Base-by-base conservation (phyloP, 1,140 invertebrate species). In the Plutomurus gul region DNA sequence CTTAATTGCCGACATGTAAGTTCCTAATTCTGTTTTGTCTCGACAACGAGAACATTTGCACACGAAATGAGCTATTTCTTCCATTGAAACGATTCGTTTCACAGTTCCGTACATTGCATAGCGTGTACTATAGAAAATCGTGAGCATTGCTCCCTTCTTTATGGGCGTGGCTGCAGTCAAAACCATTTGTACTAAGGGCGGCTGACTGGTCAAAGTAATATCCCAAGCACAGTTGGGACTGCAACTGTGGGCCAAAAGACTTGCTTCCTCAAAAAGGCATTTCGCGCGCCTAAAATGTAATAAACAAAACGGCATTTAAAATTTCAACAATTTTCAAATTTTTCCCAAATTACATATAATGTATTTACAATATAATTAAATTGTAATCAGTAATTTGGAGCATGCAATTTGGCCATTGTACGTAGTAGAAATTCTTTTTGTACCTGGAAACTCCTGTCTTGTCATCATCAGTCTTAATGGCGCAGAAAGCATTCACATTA, bases 11-110 rank as follows among this genome's bases (percentile, higher is more conserved):
- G 92, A 93, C 77, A 93, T 85, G 84, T 92, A 87, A 0, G 92
- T 91, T 0, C 89, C 90, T 65, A 91, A 84, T 85, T 94, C 93
- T 0, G 90, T 90, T 1, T 89, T 87, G 87, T 94, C 93, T 4
- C 82, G 73, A 81, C 93, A 94, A 8, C 92, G 85, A 0, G 81
- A 79, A 82, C 93, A 94, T 0, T 85, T 86, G 79, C 92, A 93
- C 75, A 87, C 87, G 79, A 94, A 94, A 85, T 92, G 89, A n/a
- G 39, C 72, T n/a, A 74, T 47, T 74, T 74, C 72, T 18, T 74
- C 72, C 18, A 74, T 47, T 27, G 40, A 47, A 1, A 74, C 39
- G 6, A 74, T 47, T 46, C 72, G 18, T 30, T 74, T 74, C 16
- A 74, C 8, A 3, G 72, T 74, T 18, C 72, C 72, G n/a, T 46